Evolutionary conservation across 2,888 invertebrate species (phyloP).

Genomic region (Thymelicus lineola): DNA sequence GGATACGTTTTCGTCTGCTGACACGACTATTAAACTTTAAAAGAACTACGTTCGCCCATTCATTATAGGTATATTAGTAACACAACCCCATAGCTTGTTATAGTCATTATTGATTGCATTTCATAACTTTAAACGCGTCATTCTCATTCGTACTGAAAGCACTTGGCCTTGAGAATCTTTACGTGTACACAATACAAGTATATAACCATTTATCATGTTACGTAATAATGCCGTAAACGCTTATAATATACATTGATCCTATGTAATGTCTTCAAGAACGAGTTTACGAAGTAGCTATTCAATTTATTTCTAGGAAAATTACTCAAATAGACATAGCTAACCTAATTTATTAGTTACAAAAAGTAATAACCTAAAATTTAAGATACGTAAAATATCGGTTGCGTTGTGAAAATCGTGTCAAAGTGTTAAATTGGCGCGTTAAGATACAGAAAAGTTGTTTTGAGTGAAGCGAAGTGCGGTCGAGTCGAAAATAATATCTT

Average conservation of each 20-base stretch:
- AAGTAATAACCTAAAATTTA: slow-evolving; percentile 68
- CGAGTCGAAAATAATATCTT: slow-evolving; percentile 77
- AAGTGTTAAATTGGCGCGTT: slow-evolving; percentile 60
- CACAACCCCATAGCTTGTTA: slow-evolving; percentile 35
- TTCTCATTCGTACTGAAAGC: slow-evolving; percentile 57
- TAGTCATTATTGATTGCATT: slow-evolving; percentile 38
- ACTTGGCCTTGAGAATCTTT: slow-evolving; percentile 73
- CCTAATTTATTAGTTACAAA: slow-evolving; percentile 44
- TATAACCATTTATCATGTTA: slow-evolving; percentile 68
- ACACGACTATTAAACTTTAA: slow-evolving; percentile 10
- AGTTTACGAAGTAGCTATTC: slow-evolving; percentile 60
- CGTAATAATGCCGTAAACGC: slow-evolving; percentile 67
- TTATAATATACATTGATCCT: slow-evolving; percentile 58
- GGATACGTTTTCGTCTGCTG: slow-evolving; percentile 11
- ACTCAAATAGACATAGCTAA: slow-evolving; percentile 46
- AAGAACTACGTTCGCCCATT: background rate
- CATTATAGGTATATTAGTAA: background rate
- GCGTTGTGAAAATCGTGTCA: slow-evolving; percentile 65
- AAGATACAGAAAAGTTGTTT: slow-evolving; percentile 78
- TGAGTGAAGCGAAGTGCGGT: slow-evolving; percentile 74
- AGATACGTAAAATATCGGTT: slow-evolving; percentile 42
- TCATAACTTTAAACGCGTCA: slow-evolving; percentile 47
- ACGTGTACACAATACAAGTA: slow-evolving; percentile 53
- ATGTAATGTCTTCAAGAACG: slow-evolving; percentile 55
- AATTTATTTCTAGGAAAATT: slow-evolving; percentile 43